phyloP scores from a whole-genome alignment of 37 sponge, comb jelly and placozoan species.

The Ianthella basta region DNA sequence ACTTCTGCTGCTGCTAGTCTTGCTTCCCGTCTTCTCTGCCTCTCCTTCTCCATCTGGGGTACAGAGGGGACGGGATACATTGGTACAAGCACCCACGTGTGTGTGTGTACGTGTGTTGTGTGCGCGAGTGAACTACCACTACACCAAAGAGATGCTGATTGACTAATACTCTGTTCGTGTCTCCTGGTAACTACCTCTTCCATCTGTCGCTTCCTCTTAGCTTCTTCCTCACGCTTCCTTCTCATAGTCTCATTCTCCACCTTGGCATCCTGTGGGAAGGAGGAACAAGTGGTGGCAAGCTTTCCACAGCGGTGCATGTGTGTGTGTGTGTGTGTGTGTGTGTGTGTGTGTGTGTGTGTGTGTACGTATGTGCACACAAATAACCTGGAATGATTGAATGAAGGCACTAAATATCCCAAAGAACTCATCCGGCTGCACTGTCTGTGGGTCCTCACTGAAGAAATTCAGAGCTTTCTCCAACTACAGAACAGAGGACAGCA shows the following conservation, averaged over 20 bases:
- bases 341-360: not conserved
- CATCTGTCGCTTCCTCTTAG: constrained; percentile 12
- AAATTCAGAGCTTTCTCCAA: constrained; percentile 54
- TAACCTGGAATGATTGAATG: constrained; percentile 69
- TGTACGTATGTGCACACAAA: not conserved
- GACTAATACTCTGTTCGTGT: no score
- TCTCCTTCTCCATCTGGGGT: constrained; percentile 28
- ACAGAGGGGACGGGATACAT: not conserved
- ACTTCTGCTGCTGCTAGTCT: not conserved
- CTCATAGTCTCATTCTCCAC: constrained; percentile 18
- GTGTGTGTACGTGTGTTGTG: no score
- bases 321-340: not conserved
- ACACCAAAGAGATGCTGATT: no score
- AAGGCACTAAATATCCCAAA: constrained; percentile 77
- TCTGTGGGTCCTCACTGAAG: constrained; percentile 76
- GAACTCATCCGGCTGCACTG: constrained; percentile 66
- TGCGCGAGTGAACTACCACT: no score
- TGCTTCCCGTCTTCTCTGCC: constrained; percentile 7
- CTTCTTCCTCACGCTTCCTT: constrained; percentile 18
- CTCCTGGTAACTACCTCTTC: constrained; percentile 17
- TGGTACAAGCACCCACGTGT: no score
- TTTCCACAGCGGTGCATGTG: no score
- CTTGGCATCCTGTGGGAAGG: constrained; percentile 18
- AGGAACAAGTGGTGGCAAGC: no score
- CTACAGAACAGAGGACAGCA: constrained; percentile 4